Percentiles rank a stretch among this genome's conserved stretches.
phyloP scores from a whole-genome alignment of 2,113 vertebrate species.

The Periophthalmodon schlosseri region DNA sequence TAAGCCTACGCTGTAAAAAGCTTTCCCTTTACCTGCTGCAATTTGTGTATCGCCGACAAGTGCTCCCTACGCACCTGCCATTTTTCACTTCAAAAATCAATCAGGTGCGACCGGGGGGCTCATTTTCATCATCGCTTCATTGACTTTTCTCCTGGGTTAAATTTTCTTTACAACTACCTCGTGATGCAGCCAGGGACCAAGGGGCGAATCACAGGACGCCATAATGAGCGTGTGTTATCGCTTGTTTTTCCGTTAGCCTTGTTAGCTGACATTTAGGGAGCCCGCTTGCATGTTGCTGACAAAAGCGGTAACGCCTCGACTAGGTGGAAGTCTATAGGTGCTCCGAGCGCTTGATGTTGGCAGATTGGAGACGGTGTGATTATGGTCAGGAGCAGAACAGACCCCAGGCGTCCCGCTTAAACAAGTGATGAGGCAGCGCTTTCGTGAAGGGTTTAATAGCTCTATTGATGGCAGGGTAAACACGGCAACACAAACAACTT shows the following conservation, averaged over 20 bases:
- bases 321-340: slow-evolving; percentile 9
- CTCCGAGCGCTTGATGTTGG: slow-evolving; percentile 46
- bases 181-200: slow-evolving; percentile 56
- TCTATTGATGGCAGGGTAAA: not conserved
- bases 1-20: slow-evolving; percentile 44
- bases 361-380: slow-evolving; percentile 40
- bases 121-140: slow-evolving; percentile 77
- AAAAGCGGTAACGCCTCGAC: slow-evolving; percentile 38
- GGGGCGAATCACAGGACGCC: slow-evolving; percentile 47
- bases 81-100: slow-evolving; percentile 76
- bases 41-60: slow-evolving; percentile 52
- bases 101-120: slow-evolving; percentile 63
- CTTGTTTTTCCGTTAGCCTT: slow-evolving; percentile 52
- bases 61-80: slow-evolving; percentile 53
- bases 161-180: slow-evolving; percentile 64
- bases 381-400: slow-evolving; percentile 41
- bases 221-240: slow-evolving; percentile 57
- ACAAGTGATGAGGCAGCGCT: slow-evolving; percentile 36
- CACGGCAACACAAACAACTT: not conserved
- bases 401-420: slow-evolving; percentile 16
- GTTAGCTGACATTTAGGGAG: slow-evolving; percentile 62
- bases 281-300: slow-evolving; percentile 61
- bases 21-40: slow-evolving; percentile 44
- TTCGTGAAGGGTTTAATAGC: slow-evolving; percentile 21
- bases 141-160: slow-evolving; percentile 67